Base-by-base conservation (phyloP, 35 echinoderm and acorn worm species). In the Patiria miniata region DNA sequence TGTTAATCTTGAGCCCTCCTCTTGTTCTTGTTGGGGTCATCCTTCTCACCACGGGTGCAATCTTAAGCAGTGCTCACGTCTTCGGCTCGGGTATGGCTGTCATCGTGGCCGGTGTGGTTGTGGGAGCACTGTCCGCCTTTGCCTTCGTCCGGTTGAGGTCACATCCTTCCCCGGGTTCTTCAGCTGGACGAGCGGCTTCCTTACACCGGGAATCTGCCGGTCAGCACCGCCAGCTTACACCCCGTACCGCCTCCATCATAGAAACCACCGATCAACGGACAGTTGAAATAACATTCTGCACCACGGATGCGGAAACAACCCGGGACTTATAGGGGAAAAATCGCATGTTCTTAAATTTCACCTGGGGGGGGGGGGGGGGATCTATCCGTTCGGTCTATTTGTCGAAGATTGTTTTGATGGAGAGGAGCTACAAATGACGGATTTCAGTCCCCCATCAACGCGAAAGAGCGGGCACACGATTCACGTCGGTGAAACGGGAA, bases 1-100 rank as follows among this genome's bases (percentile, higher is more conserved):
- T 90, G 30, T 81, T 90, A 37, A 90, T 90, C 51, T 68, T 90
- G 16, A 90, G 88, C 37, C 88, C 88, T 26, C 88, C 88, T 15
- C 39, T 84, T 1, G 88, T 90, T 6, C 88, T 90, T 16, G 14
- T 90, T 0, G 88, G 88, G 18, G 88, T 90, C 16, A 90, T 90
- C 22, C 68, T 90, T 22, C 81, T 90, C 19, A 84, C 88, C 7
- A 90, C 81, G 7, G 88, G 88, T 1, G 88, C 88, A 44, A 90
- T 90, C 32, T 52, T 90, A 19, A 51, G 88, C 38, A 69, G 76
- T 5, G 81, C 69, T 29, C 68, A 73, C 38, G 32, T 90, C 28
- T 82, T 90, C 28, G 81, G 65, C 19, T 65, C 59, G 12, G 88
- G 88, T 0, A 61, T 90, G 21, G 88, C 69, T 42, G 81, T 82